Evolutionary conservation across 1,140 invertebrate species (phyloP).

Genomic region (Zaprionus capensis): DNA sequence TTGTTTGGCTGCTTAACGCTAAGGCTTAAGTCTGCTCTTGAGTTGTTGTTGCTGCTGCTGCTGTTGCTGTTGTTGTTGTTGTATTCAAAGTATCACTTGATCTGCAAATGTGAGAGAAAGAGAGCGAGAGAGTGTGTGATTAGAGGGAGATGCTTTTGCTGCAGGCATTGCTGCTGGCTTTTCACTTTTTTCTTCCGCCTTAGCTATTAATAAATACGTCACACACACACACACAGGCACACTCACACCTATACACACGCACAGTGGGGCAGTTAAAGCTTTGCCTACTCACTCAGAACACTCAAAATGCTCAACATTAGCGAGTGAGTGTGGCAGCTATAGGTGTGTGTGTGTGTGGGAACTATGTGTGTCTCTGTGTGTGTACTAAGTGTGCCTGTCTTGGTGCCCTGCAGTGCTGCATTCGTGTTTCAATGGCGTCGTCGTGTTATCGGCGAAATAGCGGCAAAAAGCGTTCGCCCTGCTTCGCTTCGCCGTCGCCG

Average conservation of each 20-base stretch:
- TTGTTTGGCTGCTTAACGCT: conserved; percentile 38
- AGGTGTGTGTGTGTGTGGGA: conserved; percentile 4
- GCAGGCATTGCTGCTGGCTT: conserved; percentile 12
- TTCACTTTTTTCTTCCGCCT: conserved; percentile 31
- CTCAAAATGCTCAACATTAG: conserved; percentile 29
- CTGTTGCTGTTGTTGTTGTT: conserved; percentile 52
- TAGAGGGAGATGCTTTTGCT: conserved; percentile 9
- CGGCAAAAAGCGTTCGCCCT: conserved; percentile 7
- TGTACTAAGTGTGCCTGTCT: background rate
- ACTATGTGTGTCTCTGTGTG: conserved; percentile 7
- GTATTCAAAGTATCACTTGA: conserved; percentile 67
- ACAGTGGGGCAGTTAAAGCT: conserved; percentile 40
- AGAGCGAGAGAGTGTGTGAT: conserved; percentile 11
- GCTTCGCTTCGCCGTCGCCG: conserved; percentile 18
- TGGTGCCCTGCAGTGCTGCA: conserved; percentile 54
- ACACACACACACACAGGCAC: conserved; percentile 3
- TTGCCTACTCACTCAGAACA: conserved; percentile 45
- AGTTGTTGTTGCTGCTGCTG: conserved; percentile 45
- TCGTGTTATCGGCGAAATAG: conserved; percentile 13
- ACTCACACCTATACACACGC: background rate
- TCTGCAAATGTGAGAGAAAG: conserved; percentile 50
- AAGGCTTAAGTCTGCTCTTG: conserved; percentile 27
- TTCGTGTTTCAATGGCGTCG: conserved; percentile 63
- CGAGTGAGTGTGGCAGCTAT: background rate
- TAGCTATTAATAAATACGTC: conserved; percentile 51